These are phyloP conservation scores for Callinectes sapidus DNA, from an alignment of 2,888 invertebrate genomes.

Conservation along the genomic window DNA sequence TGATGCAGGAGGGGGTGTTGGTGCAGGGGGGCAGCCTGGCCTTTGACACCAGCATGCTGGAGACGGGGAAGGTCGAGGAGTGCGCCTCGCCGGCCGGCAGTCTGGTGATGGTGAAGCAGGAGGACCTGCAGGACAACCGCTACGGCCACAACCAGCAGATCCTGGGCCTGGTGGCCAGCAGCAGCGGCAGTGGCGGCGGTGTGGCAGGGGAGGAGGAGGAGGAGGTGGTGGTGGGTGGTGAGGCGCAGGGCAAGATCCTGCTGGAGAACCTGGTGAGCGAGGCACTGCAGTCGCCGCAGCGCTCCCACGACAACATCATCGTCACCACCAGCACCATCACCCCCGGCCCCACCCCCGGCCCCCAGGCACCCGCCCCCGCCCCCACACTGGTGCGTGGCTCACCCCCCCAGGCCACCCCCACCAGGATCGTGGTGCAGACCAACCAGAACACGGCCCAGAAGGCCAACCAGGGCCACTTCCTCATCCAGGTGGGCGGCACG, in stretches of 20 bases:
- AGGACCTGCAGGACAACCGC: constrained; percentile 44
- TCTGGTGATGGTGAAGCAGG: constrained; percentile 51
- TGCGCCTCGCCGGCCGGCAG: background rate
- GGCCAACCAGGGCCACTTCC: constrained; percentile 59
- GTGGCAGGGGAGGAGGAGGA: background rate
- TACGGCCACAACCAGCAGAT: constrained; percentile 55
- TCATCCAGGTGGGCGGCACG: constrained; percentile 68
- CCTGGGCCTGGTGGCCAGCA: constrained; percentile 39
- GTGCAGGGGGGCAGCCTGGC: background rate
- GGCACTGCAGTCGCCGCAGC: constrained; percentile 46
- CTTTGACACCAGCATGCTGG: constrained; percentile 19
- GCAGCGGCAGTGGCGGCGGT: too few relatives aligned
- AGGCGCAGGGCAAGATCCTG: constrained; percentile 52
- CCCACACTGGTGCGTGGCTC: constrained; percentile 32
- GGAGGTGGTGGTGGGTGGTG: constrained; percentile 29
- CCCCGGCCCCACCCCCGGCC: background rate
- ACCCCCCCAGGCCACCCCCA: constrained; percentile 37
- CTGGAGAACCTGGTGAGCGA: constrained; percentile 58
- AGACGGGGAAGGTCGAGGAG: background rate
- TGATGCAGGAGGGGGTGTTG: constrained; percentile 47
- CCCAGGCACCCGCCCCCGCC: background rate
- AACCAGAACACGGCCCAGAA: constrained; percentile 55
- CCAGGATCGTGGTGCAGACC: constrained; percentile 59
- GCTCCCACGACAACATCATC: constrained; percentile 53
- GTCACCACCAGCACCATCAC: constrained; percentile 62